Percentiles rank a stretch among this genome's conserved stretches.
phyloP scores from a whole-genome alignment of 2,113 vertebrate species.

The Pluvialis apricaria region DNA sequence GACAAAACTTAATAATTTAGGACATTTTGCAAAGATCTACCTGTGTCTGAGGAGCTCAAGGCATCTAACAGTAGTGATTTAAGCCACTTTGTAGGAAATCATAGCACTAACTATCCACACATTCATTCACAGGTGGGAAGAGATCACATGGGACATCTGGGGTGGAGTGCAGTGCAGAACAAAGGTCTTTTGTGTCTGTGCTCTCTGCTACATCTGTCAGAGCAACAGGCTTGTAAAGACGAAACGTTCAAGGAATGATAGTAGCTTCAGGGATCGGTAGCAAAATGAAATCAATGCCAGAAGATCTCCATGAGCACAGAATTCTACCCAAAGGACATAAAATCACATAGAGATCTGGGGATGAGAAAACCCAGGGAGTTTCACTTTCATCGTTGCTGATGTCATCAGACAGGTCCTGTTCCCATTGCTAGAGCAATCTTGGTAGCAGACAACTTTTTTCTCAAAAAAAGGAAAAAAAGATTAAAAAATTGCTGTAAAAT shows the following conservation, averaged over 20 bases:
- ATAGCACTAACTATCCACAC: rapidly evolving
- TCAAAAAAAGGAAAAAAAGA: not conserved
- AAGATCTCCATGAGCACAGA: not conserved
- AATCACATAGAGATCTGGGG: not conserved
- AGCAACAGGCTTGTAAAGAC: not conserved
- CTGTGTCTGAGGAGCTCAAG: not conserved
- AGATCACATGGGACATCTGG: not conserved
- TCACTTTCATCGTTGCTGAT: not conserved
- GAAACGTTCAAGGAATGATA: not conserved
- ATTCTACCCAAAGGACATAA: not conserved
- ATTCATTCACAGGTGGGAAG: not conserved
- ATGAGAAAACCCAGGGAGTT: not conserved
- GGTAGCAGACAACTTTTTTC: not conserved
- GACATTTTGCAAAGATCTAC: not conserved
- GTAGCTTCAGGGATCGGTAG: not conserved
- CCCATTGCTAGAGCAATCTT: not conserved
- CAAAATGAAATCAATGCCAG: not conserved
- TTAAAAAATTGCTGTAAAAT: not conserved
- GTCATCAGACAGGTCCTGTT: not conserved
- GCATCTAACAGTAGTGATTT: not conserved
- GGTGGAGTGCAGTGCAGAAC: not conserved
- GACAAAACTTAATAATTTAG: not conserved
- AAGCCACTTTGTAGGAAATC: not conserved
- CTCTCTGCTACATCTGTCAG: not conserved
- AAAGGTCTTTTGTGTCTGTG: not conserved